phyloP scores from a whole-genome alignment of 2,888 invertebrate genomes.

The Phania funesta region DNA sequence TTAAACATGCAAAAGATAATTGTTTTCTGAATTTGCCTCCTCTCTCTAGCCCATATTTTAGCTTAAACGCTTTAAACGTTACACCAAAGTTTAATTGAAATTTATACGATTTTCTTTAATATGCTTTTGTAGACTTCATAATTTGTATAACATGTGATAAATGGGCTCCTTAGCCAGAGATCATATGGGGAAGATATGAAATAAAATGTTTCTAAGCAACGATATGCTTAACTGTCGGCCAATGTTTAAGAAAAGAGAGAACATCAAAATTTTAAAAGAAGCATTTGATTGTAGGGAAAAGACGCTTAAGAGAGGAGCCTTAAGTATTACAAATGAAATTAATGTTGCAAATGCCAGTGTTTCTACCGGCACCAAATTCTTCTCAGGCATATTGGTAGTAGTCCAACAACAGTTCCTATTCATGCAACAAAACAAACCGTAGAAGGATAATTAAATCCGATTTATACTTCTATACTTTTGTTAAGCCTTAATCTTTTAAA shows the following conservation, averaged over 20 bases:
- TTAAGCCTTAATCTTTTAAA: too few relatives aligned
- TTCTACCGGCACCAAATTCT: too few relatives aligned
- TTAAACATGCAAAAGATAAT: conserved; percentile 2
- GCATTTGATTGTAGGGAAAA: too few relatives aligned
- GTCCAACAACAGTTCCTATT: too few relatives aligned
- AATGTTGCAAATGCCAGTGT: too few relatives aligned
- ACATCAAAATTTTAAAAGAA: background rate
- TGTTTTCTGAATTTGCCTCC: conserved; percentile 20
- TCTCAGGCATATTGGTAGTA: too few relatives aligned
- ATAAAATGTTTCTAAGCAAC: too few relatives aligned
- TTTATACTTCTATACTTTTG: too few relatives aligned
- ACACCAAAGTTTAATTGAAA: conserved; percentile 45
- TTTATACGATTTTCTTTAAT: background rate
- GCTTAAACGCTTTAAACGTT: conserved; percentile 23
- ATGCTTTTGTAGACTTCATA: conserved; percentile 1
- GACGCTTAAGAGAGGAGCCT: too few relatives aligned
- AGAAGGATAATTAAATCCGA: too few relatives aligned
- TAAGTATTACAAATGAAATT: too few relatives aligned
- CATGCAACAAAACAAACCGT: too few relatives aligned
- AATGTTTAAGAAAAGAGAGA: background rate
- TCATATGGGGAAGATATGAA: background rate
- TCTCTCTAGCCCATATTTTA: conserved; percentile 29
- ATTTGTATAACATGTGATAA: background rate
- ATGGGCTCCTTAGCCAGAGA: background rate
- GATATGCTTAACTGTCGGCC: background rate